Evolutionary conservation across 1,140 invertebrate species (phyloP), one percentile per base, ranked within the genome.

Genomic region (Brachionus asplanchnoidis): DNA sequence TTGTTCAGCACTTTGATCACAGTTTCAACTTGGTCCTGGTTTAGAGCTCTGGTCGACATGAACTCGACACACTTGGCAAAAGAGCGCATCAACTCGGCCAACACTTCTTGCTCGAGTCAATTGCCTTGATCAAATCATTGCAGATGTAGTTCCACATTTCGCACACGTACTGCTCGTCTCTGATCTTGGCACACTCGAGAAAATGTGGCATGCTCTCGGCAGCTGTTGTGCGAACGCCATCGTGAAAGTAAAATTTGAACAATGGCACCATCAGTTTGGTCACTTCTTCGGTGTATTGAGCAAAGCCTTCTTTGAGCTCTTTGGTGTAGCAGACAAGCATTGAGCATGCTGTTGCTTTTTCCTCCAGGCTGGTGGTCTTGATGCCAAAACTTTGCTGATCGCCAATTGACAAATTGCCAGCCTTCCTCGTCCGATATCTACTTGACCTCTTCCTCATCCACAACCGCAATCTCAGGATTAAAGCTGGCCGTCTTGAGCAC

Each of bases 311-410:
- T 89, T 99, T 99, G 23, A 99, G 91, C 90, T 99, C 97, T 28
- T 95, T 92, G 0, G 97, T 97, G 89, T 99, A 99, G 89, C 97
- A 99, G 8, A 99, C 96, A 8, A 99, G 91, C 97, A 99, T 99
- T 89, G 98, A 96, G 88, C 97, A 99, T 0, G 98, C 98, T 1
- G 96, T 97, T 0, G 97, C 96, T 89, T 99, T 99, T 87, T 99
- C 97, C 90, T 99, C 98, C 82, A 99, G 91, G 85, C 96, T 94
- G 36, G 91, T 89, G 40, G 92, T 93, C 73, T 90, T 87, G 46
- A 92, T 92, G 23, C 92, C 92, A 87, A 92, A 91, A 85, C 88
- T 91, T 88, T 92, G 91, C 87, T 93, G 95, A 88, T 99, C 97
- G 4, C 97, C 97, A 5, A 99, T 91, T 12, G 23, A 99, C 95